Evolutionary conservation across 2,888 invertebrate species (phyloP).

Genomic region (Tipula confusa): DNA sequence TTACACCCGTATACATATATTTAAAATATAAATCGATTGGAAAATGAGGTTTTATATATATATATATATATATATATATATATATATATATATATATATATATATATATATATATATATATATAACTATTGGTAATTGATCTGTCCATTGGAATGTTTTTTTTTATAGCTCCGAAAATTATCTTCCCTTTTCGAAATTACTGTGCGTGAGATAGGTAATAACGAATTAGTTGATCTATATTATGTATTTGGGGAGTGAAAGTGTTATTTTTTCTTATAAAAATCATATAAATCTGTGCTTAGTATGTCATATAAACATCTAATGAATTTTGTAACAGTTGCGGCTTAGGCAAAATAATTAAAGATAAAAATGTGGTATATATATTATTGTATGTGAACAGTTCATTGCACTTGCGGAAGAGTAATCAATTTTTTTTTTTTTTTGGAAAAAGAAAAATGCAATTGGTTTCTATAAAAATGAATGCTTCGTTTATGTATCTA

Average conservation of each 20-base stretch:
- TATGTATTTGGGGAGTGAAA: neutral
- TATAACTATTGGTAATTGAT: neutral
- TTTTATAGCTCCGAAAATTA: neutral
- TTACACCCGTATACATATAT: neutral
- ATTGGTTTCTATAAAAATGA: neutral
- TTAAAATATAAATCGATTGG: neutral
- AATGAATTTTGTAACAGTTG: neutral
- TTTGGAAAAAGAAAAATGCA: neutral
- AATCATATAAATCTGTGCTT: neutral
- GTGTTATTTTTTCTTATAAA: neutral
- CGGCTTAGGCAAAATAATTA: neutral
- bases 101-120: too few species aligned
- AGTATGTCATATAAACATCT: neutral
- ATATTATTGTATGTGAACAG: neutral
- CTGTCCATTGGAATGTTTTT: neutral
- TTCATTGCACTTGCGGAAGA: neutral
- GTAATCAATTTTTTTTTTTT: neutral
- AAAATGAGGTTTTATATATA: neutral
- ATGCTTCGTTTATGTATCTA: neutral
- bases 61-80: too few species aligned
- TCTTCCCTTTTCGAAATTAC: neutral
- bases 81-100: too few species aligned
- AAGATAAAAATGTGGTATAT: neutral
- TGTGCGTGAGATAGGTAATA: neutral
- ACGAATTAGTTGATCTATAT: neutral